Base-by-base conservation (phyloP, 2,797 vertebrate species). In the Ficedula albicollis region DNA sequence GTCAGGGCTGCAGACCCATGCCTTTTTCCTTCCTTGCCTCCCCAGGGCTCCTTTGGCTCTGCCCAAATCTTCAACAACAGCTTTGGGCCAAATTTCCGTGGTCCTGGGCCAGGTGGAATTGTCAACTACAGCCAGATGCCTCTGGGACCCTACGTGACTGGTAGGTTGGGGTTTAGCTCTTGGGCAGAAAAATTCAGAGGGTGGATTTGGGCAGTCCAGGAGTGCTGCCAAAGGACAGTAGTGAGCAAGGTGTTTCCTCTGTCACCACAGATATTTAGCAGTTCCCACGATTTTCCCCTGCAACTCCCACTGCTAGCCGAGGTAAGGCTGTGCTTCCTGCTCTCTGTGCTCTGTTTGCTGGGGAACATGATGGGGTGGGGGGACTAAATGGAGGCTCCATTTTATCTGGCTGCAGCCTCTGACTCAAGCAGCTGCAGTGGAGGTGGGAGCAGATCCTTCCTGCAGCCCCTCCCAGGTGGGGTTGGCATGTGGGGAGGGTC, bases 71-170 rank as follows among this genome's bases (percentile, higher is more conserved):
- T 99, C 97, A 98, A 97, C 98, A 98, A 97, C 97, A 98, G 97
- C 96, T 99, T 99, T 11, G 99, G 98, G 54, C 98, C 98, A n/a
- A 99, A 98, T 39, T 99, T 99, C 98, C 98, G 99, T 92, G 99
- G 99, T 54, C 98, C 99, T 0, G 99, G 98, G 34, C 98, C 99
- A 4, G 99, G 99, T 22, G 98, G 98, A 72, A 98, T 99, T 97
- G 98, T 99, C 95, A 99, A 99, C 98, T 99, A 99, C 98, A 99
- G 98, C 82, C 99, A 99, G 98, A 99, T 99, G 99, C 99, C 99
- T 84, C 98, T 99, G 85, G 99, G 99, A 82, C 99, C 99, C 6
- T 99, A 99, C 0, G 99, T 99, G 98, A 99, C 99, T 2, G 99
- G 99, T 99, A 98, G 98, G 98, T 95, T 1, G 5, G 38, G n/a